Base-by-base conservation (phyloP, 2,113 vertebrate species). In the Ahaetulla prasina region DNA sequence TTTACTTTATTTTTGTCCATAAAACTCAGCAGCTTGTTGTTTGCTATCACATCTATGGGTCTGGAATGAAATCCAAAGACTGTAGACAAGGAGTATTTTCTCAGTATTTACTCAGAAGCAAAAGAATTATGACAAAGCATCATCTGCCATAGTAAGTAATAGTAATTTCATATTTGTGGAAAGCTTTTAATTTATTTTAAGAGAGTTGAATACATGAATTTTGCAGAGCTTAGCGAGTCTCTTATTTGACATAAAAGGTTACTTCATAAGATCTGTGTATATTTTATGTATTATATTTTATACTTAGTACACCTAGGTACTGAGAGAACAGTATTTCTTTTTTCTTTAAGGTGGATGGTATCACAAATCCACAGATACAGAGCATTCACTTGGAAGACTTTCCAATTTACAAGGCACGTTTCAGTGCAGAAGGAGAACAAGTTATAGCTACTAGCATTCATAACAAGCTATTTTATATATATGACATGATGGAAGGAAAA, bases 291-390 rank as follows among this genome's bases (percentile, higher is more conserved):
- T 53, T 53, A 53, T 18, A 54, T 55, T 88, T 88, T 55, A 43
- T 88, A 55, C 52, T n/a, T 23, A 39, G 52, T 55, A 39, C 54
- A 88, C 54, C 11, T 25, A 55, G n/a, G 4, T 57, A 88, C 23
- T 55, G 87, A 55, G 35, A 39, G 10, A 43, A 88, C 23, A 22
- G 2, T 5, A 4, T 30, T 35, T 43, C 12, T 55, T 55, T 84
- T 68, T 74, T 1, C 90, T 57, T 93, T 0, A 96, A 99, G 99
- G 99, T 99, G 90, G 99, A 99, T 16, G 99, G 99, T 9, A 97
- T 98, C 97, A 98, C 95, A 9, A 99, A 99, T 96, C 98, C 98
- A 0, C 98, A 98, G 97, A 99, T 99, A 96, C 99, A 99, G 96
- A 99, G 98, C 95, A 98, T 99, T 93, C 98, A 98, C 96, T 97